These are phyloP conservation scores for Caenorhabditis wallacei DNA, from an alignment of 2,888 invertebrate genomes.

Conservation along the genomic window DNA sequence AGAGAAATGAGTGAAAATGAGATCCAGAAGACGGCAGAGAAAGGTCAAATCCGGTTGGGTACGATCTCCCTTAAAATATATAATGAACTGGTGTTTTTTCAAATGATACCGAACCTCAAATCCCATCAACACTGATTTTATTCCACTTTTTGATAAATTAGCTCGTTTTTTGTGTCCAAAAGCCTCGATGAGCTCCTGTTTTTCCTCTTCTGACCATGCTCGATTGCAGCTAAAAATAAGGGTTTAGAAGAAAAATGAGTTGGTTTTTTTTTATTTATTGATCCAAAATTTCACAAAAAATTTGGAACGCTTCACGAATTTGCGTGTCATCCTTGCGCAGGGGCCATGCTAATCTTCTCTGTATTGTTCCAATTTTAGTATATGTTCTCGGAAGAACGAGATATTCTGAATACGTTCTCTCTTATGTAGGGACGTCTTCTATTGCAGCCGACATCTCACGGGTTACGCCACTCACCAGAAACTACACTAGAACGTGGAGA, in stretches of 20 bases:
- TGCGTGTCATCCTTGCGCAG: slow-evolving; percentile 95
- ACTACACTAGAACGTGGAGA: too few species aligned
- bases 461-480: too few species aligned
- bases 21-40: slow-evolving; percentile 70
- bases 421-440: too few species aligned
- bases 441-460: too few species aligned
- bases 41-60: slow-evolving; percentile 63
- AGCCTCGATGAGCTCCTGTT: slow-evolving; percentile 54
- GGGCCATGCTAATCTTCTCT: slow-evolving; percentile 95
- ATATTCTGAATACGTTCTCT: not conserved
- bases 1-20: slow-evolving; percentile 60
- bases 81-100: not conserved
- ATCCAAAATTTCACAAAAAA: slow-evolving; percentile 62
- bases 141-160: slow-evolving; percentile 46
- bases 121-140: slow-evolving; percentile 41
- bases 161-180: slow-evolving; percentile 54
- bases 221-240: slow-evolving; percentile 28
- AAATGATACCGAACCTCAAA: slow-evolving; percentile 37
- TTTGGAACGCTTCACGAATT: slow-evolving; percentile 93
- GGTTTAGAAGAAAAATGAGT: not conserved
- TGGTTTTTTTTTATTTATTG: too few species aligned
- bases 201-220: slow-evolving; percentile 57
- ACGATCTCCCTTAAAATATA: slow-evolving; percentile 44
- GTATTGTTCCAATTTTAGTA: slow-evolving; percentile 92
- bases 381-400: slow-evolving; percentile 67